phyloP scores from a whole-genome alignment of 2,113 vertebrate species.

The Mustela lutreola region DNA sequence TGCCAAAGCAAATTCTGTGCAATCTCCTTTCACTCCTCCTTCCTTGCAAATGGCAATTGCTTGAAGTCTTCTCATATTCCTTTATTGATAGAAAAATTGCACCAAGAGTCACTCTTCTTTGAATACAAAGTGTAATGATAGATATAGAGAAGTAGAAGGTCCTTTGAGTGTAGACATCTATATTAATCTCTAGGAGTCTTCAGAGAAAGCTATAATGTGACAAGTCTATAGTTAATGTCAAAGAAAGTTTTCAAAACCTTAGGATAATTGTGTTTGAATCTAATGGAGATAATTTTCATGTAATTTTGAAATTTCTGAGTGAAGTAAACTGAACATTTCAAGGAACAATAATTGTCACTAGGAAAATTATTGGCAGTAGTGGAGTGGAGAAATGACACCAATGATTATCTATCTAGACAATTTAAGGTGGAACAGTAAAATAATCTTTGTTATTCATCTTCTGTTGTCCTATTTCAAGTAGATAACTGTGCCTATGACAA shows the following conservation, averaged over 20 bases:
- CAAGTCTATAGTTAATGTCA: neutral
- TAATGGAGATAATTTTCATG: constrained; percentile 32
- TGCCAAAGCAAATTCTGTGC: neutral
- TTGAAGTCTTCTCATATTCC: neutral
- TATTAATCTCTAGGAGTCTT: neutral
- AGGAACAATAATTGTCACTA: neutral
- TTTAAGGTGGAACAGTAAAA: neutral
- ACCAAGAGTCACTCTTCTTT: neutral
- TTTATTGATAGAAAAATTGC: neutral
- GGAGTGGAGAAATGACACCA: neutral
- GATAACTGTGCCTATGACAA: neutral
- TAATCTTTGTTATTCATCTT: neutral
- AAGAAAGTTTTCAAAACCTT: neutral
- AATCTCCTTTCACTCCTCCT: neutral
- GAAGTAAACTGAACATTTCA: constrained; percentile 44
- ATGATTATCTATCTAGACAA: neutral
- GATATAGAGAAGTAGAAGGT: neutral
- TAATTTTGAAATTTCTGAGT: constrained; percentile 48
- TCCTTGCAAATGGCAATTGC: neutral
- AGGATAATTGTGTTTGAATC: constrained; percentile 30
- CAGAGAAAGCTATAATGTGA: constrained; percentile 7
- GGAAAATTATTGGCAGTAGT: constrained; percentile 20
- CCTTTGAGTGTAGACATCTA: neutral
- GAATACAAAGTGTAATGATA: neutral
- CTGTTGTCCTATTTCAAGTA: neutral